Evolutionary conservation across 2,113 vertebrate genomes (phyloP).

Genomic region (Ranitomeya variabilis): DNA sequence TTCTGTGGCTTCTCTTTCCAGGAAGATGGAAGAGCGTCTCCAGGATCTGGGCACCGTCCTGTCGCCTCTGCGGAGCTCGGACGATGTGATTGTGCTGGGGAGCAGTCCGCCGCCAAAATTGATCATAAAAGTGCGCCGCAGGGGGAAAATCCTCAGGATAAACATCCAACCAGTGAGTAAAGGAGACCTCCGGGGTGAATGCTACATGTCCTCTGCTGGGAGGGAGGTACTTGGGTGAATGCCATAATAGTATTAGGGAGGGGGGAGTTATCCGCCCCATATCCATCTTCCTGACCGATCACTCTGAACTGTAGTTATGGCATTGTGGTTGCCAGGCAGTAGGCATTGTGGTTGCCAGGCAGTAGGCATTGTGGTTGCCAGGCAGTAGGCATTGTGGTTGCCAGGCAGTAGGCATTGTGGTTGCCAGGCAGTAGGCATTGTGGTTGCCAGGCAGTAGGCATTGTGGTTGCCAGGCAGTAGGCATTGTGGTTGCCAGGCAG

Average conservation of each 20-base stretch:
- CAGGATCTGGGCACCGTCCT: slow-evolving; percentile 36
- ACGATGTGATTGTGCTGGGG: slow-evolving; percentile 40
- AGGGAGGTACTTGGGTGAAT: too few relatives aligned
- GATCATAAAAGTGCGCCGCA: slow-evolving; percentile 39
- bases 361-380: too few relatives aligned
- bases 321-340: background rate
- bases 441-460: too few relatives aligned
- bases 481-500: too few relatives aligned
- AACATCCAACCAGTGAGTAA: slow-evolving; percentile 31
- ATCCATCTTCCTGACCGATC: too few relatives aligned
- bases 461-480: background rate
- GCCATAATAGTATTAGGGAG: background rate
- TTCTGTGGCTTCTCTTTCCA: background rate
- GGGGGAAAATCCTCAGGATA: slow-evolving; percentile 43
- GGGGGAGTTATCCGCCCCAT: too few relatives aligned
- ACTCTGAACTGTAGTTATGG: background rate
- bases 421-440: too few relatives aligned
- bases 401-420: too few relatives aligned
- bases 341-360: too few relatives aligned
- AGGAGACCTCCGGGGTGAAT: background rate
- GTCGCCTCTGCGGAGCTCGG: slow-evolving; percentile 8
- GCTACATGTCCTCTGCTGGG: too few relatives aligned
- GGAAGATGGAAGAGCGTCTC: slow-evolving; percentile 41
- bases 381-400: too few relatives aligned
- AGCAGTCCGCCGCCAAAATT: slow-evolving; percentile 31